A percentile compares a stretch with the other conserved stretches of the same genome.
These are phyloP conservation scores for Glaucidium brasilianum DNA, from an alignment of 2,113 vertebrate genomes.

Conservation along the genomic window DNA sequence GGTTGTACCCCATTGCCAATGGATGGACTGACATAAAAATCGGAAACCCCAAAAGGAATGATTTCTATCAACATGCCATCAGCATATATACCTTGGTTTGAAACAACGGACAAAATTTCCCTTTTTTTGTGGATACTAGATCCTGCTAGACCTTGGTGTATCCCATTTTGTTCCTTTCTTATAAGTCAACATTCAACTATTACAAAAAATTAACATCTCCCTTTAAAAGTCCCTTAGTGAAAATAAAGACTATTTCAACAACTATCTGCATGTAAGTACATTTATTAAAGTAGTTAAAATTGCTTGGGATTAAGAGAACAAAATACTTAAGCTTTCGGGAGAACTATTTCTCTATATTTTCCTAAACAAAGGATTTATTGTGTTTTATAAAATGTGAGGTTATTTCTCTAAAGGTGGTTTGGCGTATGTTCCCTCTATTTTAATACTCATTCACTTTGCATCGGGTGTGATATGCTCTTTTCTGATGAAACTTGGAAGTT, in stretches of 20 bases:
- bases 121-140: not conserved
- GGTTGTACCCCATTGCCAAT: not conserved
- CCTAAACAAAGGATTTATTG: not conserved
- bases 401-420: conserved; percentile 17
- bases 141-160: not conserved
- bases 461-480: conserved; percentile 51
- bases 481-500: conserved; percentile 64
- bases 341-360: not conserved
- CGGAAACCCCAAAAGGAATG: not conserved
- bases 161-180: not conserved
- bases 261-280: not conserved
- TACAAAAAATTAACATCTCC: not conserved
- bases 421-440: not conserved
- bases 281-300: not conserved
- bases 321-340: not conserved
- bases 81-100: fast-evolving
- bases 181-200: not conserved
- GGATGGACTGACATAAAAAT: not conserved
- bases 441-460: conserved; percentile 55
- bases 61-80: not conserved
- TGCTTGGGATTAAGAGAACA: not conserved
- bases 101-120: not conserved
- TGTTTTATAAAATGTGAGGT: not conserved
- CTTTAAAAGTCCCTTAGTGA: not conserved
- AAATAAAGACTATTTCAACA: not conserved